Base-by-base conservation (phyloP, 2,113 vertebrate species). In the Lynx canadensis region DNA sequence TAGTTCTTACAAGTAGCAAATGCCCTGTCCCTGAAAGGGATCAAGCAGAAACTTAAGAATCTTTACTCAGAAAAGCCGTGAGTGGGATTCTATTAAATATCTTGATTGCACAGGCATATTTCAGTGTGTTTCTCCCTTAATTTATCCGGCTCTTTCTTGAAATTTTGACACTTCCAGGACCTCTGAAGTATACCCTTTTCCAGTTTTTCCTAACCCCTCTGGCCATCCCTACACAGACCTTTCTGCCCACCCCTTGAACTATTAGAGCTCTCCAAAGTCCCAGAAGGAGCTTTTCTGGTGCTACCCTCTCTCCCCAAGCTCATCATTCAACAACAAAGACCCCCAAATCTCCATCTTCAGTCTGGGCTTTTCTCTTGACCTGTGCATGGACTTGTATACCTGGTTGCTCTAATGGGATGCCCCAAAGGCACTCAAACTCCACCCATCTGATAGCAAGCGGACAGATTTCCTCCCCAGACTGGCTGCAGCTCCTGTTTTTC, bases 1-100 rank as follows among this genome's bases (percentile, higher is more conserved):
- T 31, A 76, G 45, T 63, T 86, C 36, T 95, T 91, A 81, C 36
- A 84, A 57, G 80, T 66, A 81, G 31, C 19, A 12, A 95, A 25
- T 41, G 5, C 25, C 45, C 55, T 36, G 29, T 74, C 12, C n/a
- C 81, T 91, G 38, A 31, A 88, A 48, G 52, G 91, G 65, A 94
- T 79, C 21, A 29, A 50, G 52, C 21, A 50, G 57, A 94, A 82
- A 68, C 8, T 25, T 71, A 85, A 85, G 38, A 94, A 31, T 65
- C 23, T 3, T 68, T 21, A 29, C 21, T 63, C 48, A 55, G 48
- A 5, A 13, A 63, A 38, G 16, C 9, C 36, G 13, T 23, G n/a
- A 92, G 85, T 4, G 55, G 12, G 8, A 6, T 38, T 85, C 41
- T 52, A 9, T 52, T 78, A 45, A 80, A 65, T n/a, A 95, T 8